phyloP scores from a whole-genome alignment of 2,888 invertebrate genomes.

The Bombyx huttoni region DNA sequence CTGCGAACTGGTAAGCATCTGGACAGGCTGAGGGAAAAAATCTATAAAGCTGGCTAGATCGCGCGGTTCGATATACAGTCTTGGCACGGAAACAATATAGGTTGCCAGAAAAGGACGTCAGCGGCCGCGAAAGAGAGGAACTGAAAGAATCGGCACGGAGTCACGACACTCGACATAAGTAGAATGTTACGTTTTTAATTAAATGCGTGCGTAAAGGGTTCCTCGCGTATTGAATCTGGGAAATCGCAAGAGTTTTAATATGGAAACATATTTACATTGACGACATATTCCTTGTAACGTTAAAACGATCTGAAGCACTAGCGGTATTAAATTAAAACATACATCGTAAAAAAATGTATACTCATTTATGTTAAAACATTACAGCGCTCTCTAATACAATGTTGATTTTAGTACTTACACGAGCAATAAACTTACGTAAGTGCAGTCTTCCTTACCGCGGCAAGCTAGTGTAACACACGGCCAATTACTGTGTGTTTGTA shows the following conservation, averaged over 20 bases:
- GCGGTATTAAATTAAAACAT: neutral
- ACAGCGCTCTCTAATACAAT: neutral
- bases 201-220: slow-evolving; percentile 22
- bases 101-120: slow-evolving; percentile 56
- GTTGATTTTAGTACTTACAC: slow-evolving; percentile 5
- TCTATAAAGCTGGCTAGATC: slow-evolving; percentile 44
- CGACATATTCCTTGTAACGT: no score
- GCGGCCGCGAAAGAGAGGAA: slow-evolving; percentile 39
- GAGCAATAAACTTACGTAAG: slow-evolving; percentile 22
- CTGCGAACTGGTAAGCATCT: slow-evolving; percentile 1
- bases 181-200: slow-evolving; percentile 43
- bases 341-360: neutral
- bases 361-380: neutral
- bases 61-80: slow-evolving; percentile 49
- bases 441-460: slow-evolving; percentile 11
- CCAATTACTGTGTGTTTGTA: neutral
- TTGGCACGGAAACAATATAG: slow-evolving; percentile 57
- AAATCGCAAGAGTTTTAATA: neutral
- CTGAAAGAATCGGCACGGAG: slow-evolving; percentile 36
- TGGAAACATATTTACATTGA: no score
- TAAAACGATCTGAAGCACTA: no score
- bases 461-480: neutral
- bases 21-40: slow-evolving; percentile 15
- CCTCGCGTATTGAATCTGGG: slow-evolving; percentile 1
- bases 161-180: slow-evolving; percentile 29